These are phyloP conservation scores for Dolichopus griseipennis DNA, from an alignment of 2,888 invertebrate species.

Conservation along the genomic window DNA sequence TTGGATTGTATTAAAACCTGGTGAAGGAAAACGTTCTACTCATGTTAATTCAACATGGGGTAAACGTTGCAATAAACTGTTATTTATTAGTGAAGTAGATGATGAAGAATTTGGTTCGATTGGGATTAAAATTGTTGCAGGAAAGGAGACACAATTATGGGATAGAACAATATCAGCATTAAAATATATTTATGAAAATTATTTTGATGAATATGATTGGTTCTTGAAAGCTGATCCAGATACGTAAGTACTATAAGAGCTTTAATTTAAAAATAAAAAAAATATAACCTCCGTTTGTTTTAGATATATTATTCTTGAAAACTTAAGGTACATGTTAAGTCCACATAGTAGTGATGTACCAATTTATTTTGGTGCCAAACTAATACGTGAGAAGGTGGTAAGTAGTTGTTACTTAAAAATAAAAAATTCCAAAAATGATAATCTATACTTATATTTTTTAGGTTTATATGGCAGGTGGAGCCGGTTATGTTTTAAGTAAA, in stretches of 20 bases:
- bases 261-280: background rate
- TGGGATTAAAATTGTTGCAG: conserved; percentile 48
- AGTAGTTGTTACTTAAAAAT: no score
- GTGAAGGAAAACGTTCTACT: conserved; percentile 72
- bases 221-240: conserved; percentile 98
- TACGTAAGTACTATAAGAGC: conserved; percentile 66
- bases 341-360: conserved; percentile 61
- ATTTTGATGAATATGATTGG: conserved; percentile 83
- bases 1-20: conserved; percentile 88
- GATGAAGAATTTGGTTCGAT: conserved; percentile 66
- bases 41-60: conserved; percentile 92
- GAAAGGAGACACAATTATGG: conserved; percentile 82
- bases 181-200: conserved; percentile 72
- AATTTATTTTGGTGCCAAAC: conserved; percentile 67
- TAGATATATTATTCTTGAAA: conserved; percentile 86
- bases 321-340: conserved; percentile 76
- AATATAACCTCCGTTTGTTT: background rate
- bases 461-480: conserved; percentile 89
- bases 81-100: conserved; percentile 70
- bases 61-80: conserved; percentile 67
- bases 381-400: no score
- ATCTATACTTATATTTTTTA: conserved; percentile 26
- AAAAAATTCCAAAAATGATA: no score
- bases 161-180: conserved; percentile 91
- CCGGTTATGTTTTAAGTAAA: conserved; percentile 87